phyloP scores from a whole-genome alignment of 2,888 invertebrate genomes.

The Amitus sp. region DNA sequence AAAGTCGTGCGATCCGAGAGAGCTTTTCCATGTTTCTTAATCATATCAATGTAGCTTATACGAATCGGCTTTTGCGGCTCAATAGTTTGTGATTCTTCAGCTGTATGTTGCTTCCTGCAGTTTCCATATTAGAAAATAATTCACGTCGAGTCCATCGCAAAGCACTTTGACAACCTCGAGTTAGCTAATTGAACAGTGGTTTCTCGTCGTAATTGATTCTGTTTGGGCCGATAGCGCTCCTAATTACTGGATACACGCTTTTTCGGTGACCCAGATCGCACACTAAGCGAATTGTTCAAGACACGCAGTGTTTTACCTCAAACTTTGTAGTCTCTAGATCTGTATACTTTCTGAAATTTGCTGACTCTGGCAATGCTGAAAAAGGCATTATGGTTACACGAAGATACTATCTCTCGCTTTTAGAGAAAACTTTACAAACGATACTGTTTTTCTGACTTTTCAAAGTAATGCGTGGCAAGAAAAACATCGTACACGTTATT shows the following conservation, averaged over 20 bases:
- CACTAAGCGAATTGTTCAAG: background rate
- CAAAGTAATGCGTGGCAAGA: background rate
- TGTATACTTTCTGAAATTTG: too few species aligned
- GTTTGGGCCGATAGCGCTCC: constrained; percentile 4
- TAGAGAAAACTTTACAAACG: constrained; percentile 29
- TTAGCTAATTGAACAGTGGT: constrained; percentile 3
- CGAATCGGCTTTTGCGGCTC: constrained; percentile 1
- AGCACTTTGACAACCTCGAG: constrained; percentile 3
- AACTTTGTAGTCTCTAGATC: too few species aligned
- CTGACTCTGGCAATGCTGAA: too few species aligned
- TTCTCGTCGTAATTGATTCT: constrained; percentile 22
- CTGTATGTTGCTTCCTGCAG: background rate
- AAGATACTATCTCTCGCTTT: constrained; percentile 24
- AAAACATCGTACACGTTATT: background rate
- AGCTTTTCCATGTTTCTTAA: constrained; percentile 4
- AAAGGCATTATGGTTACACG: too few species aligned
- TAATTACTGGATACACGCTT: constrained; percentile 1
- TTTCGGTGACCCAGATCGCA: constrained; percentile 1
- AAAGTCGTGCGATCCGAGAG: background rate
- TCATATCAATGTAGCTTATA: background rate
- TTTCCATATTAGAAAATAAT: constrained; percentile 5
- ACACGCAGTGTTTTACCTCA: constrained; percentile 8
- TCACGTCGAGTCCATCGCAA: background rate
- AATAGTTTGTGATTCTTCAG: background rate
- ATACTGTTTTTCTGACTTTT: constrained; percentile 24